Conservation (phyloP, 1,140 invertebrate species). For the Macrobrachium rosenbergii region DNA sequence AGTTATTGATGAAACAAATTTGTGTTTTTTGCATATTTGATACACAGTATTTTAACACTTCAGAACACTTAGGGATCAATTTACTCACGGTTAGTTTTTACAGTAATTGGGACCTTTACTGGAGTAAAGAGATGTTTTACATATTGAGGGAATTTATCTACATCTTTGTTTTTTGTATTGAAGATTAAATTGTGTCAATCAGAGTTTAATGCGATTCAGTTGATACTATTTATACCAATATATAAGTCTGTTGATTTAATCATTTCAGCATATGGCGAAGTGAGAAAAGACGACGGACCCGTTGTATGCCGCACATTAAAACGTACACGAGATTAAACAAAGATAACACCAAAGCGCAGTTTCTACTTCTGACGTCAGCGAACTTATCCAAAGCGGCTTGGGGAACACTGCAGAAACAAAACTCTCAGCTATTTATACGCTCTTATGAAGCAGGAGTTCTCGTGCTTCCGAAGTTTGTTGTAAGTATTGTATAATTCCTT, state of each 20-base stretch:
- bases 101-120: too few species aligned
- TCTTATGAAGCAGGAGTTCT: conserved; percentile 94
- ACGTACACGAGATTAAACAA: conserved; percentile 85
- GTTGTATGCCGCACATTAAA: conserved; percentile 95
- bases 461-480: conserved; percentile 87
- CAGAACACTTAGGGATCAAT: too few species aligned
- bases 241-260: conserved; percentile 9
- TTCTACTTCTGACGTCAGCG: conserved; percentile 91
- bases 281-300: conserved; percentile 76
- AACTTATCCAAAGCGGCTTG: conserved; percentile 97
- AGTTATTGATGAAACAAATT: too few species aligned
- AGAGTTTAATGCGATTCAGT: too few species aligned
- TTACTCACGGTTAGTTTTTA: too few species aligned
- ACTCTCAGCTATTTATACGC: conserved; percentile 79
- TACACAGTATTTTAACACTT: too few species aligned
- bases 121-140: too few species aligned
- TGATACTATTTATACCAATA: background rate
- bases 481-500: conserved; percentile 72
- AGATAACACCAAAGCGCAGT: conserved; percentile 77
- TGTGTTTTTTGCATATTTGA: too few species aligned
- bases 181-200: too few species aligned
- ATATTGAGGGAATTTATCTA: too few species aligned
- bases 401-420: conserved; percentile 81
- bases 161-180: too few species aligned
- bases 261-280: conserved; percentile 86